A percentile compares a stretch with the other conserved stretches of the same genome.
Conservation (phyloP, 37 sponge, comb jelly and placozoan genomes). For the Chondrilla cf. caribensis region DNA sequence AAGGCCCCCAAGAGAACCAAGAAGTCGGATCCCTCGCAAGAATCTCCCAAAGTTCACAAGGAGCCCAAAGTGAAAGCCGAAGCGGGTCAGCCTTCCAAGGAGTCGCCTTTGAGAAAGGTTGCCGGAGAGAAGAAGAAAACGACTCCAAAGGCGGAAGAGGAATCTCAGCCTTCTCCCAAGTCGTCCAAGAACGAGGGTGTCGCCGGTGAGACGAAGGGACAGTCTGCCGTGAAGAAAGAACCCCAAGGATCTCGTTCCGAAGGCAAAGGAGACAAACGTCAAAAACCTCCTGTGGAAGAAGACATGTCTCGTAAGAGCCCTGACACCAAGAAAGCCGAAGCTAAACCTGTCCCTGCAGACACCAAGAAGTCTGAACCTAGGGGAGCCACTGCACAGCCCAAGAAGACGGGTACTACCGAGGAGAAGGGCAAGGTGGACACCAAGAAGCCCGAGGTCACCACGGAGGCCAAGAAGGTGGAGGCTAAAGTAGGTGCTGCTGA, state of each 20-base stretch:
- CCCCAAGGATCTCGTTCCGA: no score
- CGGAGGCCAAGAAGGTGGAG: not conserved
- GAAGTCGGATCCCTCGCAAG: not conserved
- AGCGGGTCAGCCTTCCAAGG: not conserved
- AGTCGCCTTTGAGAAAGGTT: no score
- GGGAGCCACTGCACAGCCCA: not conserved
- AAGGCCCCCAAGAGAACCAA: not conserved
- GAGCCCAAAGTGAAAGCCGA: not conserved
- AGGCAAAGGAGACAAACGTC: no score
- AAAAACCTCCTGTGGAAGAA: no score
- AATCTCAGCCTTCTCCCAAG: not conserved
- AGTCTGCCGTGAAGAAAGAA: no score
- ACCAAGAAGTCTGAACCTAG: not conserved
- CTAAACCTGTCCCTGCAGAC: no score
- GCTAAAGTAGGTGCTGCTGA: not conserved
- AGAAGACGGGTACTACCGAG: no score
- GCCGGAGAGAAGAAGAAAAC: not conserved
- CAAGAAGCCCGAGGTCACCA: not conserved
- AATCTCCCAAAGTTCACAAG: slow-evolving; percentile 3
- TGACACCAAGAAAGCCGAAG: no score
- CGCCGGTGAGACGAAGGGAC: no score
- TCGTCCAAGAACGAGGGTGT: not conserved
- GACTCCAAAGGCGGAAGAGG: not conserved
- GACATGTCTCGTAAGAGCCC: no score
- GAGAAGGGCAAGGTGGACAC: not conserved